These are phyloP conservation scores for Periplaneta americana DNA, from an alignment of 1,140 invertebrate species.

Conservation along the genomic window DNA sequence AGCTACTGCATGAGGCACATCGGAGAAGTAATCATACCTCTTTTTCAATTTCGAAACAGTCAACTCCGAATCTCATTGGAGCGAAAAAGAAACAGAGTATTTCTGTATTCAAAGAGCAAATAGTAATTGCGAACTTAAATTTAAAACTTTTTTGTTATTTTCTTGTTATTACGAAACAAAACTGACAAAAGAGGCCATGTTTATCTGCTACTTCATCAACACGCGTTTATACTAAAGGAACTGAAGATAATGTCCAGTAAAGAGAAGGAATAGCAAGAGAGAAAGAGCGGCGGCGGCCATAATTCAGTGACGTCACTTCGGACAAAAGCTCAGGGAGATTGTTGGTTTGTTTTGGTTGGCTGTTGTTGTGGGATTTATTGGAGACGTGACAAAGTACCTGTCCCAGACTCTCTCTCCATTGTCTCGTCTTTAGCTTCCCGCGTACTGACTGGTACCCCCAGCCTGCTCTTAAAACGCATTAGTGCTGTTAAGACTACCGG, in stretches of 20 bases:
- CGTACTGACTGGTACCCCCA: background rate
- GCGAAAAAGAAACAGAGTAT: too few species aligned
- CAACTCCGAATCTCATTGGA: too few species aligned
- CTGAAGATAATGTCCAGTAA: conserved; percentile 13
- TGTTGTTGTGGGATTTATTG: conserved; percentile 15
- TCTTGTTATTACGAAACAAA: background rate
- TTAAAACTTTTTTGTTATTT: background rate
- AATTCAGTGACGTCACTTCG: conserved; percentile 12
- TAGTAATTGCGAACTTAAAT: background rate
- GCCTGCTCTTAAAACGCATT: conserved; percentile 3
- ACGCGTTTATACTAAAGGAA: background rate
- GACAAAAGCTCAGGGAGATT: conserved; percentile 10
- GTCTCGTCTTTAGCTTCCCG: conserved; percentile 10
- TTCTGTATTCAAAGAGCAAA: background rate
- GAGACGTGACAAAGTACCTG: conserved; percentile 13
- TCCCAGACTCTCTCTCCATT: conserved; percentile 9
- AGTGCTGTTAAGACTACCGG: background rate
- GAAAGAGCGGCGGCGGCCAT: conserved; percentile 1
- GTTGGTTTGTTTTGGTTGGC: conserved; percentile 7
- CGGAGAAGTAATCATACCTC: too few species aligned
- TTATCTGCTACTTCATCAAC: background rate
- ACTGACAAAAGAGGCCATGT: background rate
- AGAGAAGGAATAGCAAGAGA: background rate
- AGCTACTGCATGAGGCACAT: too few species aligned
- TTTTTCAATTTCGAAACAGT: too few species aligned